Evolutionary conservation across 1,140 invertebrate genomes (phyloP), one percentile per base, ranked within the genome.

Genomic region (Drosophila watanabei): DNA sequence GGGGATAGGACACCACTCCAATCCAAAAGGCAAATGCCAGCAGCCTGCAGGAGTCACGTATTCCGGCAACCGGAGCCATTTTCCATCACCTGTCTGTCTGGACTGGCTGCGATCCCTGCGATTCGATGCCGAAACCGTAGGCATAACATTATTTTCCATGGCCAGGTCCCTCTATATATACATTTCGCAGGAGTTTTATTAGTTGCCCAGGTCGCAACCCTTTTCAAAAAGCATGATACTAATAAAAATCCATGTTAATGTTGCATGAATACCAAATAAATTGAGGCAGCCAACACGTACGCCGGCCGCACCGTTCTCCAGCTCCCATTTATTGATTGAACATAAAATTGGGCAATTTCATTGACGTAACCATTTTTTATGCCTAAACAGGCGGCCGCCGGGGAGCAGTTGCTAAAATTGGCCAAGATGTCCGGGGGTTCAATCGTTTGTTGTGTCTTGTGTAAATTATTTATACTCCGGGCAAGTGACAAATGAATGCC

Each of bases 211-310:
- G 81, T 43, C 43, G 54, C 43, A 90, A 90, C 86, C 86, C 86
- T 90, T 90, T 90, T 90, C 82, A 90, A 90, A 90, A 90, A 90
- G n/a, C 71, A 90, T 90, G 86, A 90, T 86, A 86, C 86, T 90
- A 90, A 90, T 90, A 90, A 90, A 89, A 90, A 90, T 90, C 86
- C 86, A 90, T 90, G 86, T 90, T 90, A 90, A 90, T 90, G 86
- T 90, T 90, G 86, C 86, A 90, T 90, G 86, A 90, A 90, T 90
- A 90, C 81, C 82, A 90, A 90, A 90, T 90, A 90, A 90, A 90
- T 90, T 90, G 86, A 77, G 86, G 64, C 86, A 82, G 82, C 86
- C 75, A 86, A 90, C 86, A 90, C 86, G 86, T 89, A 52, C 51
- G 10, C 6, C 11, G 10, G 30, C 16, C 11, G n/a, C n/a, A n/a